A percentile compares a stretch with the other conserved stretches of the same genome.
Evolutionary conservation across 2,888 invertebrate species (phyloP).

Genomic region (Drosophila affinis): DNA sequence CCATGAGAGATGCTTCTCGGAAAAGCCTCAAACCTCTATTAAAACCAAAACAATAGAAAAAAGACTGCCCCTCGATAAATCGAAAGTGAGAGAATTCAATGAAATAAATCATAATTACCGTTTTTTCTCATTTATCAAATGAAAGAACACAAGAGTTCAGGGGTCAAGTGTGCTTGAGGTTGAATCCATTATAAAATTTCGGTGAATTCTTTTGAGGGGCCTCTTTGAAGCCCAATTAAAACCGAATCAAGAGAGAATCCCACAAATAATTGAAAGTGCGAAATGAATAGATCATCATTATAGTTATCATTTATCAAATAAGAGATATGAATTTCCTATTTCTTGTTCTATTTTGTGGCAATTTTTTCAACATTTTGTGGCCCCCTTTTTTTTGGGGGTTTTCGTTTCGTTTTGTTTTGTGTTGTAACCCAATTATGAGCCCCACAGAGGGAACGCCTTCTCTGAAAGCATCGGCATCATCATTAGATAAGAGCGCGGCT

Average conservation of each 20-base stretch:
- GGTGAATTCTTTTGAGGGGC: conserved; percentile 7
- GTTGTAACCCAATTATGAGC: not conserved
- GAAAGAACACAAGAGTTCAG: conserved; percentile 9
- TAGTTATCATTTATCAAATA: not conserved
- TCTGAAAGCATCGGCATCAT: not conserved
- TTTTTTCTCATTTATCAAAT: conserved; percentile 2
- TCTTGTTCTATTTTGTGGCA: not conserved
- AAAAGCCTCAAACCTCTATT: not conserved
- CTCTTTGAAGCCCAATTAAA: conserved; percentile 27
- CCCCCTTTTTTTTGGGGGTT: not conserved
- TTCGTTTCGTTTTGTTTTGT: not conserved
- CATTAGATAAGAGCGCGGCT: not conserved
- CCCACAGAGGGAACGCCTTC: not conserved
- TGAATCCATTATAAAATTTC: not conserved
- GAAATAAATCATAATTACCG: not conserved
- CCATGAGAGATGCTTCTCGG: not conserved
- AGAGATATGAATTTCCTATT: not conserved
- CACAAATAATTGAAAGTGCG: conserved; percentile 14
- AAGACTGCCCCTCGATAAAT: not conserved
- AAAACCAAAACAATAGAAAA: not conserved
- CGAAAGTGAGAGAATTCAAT: not conserved
- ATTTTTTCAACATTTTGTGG: not conserved
- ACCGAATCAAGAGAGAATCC: conserved; percentile 25
- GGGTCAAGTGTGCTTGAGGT: not conserved
- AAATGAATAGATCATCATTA: not conserved